phyloP scores from a whole-genome alignment of 2,888 invertebrate genomes.

The Drosophila prolongata region DNA sequence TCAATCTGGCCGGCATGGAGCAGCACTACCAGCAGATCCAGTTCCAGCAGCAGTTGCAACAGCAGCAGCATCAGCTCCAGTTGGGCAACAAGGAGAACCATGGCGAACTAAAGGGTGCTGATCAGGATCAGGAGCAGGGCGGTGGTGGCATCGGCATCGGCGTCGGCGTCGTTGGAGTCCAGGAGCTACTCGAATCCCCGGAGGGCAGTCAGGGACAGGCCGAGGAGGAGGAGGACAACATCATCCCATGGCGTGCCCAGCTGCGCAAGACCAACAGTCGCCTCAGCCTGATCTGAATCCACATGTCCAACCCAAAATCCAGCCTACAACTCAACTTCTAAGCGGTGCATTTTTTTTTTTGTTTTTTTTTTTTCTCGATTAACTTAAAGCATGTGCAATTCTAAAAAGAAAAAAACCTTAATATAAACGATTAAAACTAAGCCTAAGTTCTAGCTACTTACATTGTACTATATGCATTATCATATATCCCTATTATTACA shows the following conservation, averaged over 20 bases:
- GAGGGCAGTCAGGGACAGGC: constrained; percentile 40
- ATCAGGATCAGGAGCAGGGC: constrained; percentile 18
- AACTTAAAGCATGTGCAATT: constrained; percentile 61
- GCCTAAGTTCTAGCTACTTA: constrained; percentile 42
- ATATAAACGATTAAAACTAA: constrained; percentile 22
- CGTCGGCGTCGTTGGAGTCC: not conserved
- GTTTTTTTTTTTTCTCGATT: constrained; percentile 16
- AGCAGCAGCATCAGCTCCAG: not conserved
- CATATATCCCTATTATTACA: constrained; percentile 9
- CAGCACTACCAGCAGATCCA: constrained; percentile 83
- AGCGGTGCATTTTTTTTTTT: constrained; percentile 66
- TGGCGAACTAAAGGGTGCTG: constrained; percentile 26
- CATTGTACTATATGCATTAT: constrained; percentile 53
- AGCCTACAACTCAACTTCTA: constrained; percentile 34
- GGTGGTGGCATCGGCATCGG: not conserved
- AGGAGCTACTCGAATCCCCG: constrained; percentile 48
- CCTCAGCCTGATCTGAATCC: constrained; percentile 89
- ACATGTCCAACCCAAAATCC: constrained; percentile 54
- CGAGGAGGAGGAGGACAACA: constrained; percentile 87
- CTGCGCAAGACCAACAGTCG: constrained; percentile 95
- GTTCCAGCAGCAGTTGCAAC: constrained; percentile 50
- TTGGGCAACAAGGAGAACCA: constrained; percentile 76
- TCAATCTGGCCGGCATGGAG: constrained; percentile 84
- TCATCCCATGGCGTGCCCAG: constrained; percentile 95
- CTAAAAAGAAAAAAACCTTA: constrained; percentile 6